Evolutionary conservation across 2,888 invertebrate species (phyloP).

Genomic region (Patella ulyssiponensis): DNA sequence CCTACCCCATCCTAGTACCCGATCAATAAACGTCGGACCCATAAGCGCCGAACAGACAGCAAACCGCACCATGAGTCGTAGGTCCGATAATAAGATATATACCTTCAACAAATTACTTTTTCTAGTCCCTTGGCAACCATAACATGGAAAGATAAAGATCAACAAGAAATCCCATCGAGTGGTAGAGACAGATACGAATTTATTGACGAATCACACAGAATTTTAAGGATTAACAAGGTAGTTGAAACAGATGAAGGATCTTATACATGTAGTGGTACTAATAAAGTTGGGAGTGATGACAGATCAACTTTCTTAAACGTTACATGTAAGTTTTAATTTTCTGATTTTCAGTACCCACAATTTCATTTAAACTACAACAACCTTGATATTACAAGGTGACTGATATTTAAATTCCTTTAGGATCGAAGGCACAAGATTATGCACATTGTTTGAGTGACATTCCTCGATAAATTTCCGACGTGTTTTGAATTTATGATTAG

Average conservation of each 20-base stretch:
- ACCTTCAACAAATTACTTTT: background rate
- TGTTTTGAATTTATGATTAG: too few species aligned
- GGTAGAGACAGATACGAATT: constrained; percentile 8
- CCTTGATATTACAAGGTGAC: too few species aligned
- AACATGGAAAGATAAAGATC: constrained; percentile 17
- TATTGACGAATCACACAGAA: background rate
- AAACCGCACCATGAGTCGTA: too few species aligned
- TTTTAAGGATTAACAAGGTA: constrained; percentile 30
- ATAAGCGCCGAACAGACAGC: too few species aligned
- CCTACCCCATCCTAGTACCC: too few species aligned
- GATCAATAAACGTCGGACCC: too few species aligned
- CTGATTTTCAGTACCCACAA: background rate
- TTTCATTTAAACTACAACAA: too few species aligned
- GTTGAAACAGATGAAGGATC: constrained; percentile 27
- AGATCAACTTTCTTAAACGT: constrained; percentile 22
- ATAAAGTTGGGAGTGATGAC: background rate
- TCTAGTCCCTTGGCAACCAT: constrained; percentile 1
- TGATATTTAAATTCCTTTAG: too few species aligned
- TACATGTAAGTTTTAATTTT: constrained; percentile 29
- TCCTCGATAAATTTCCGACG: too few species aligned
- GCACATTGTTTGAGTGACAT: too few species aligned
- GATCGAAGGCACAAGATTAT: too few species aligned
- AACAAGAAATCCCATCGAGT: background rate
- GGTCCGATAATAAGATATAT: too few species aligned
- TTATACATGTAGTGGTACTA: constrained; percentile 29